Evolutionary conservation across 1,140 invertebrate species (phyloP), one percentile per base, ranked within the genome.

Genomic region (Vollenhovia emeryi): DNA sequence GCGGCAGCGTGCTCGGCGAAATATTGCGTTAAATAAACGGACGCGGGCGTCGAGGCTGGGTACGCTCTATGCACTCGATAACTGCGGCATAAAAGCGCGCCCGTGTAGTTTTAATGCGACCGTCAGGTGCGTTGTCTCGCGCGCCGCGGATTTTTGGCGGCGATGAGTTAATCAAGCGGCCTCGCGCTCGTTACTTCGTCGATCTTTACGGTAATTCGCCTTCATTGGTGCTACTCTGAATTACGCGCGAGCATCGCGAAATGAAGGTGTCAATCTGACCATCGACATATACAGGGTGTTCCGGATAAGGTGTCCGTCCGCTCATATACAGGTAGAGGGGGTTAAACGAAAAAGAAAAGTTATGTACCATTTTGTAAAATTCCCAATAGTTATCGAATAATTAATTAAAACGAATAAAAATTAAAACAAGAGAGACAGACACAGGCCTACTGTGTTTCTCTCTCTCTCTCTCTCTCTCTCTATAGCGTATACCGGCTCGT

Each of bases 1-100:
- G 55, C 76, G 45, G 71, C 78, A 71, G 64, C 40, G 86, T 62
- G 18, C 45, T 11, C 21, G 21, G 48, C 74, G 21, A 87, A 87
- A 88, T 87, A 88, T 86, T 75, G 55, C 84, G 55, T 86, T 86
- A 86, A 89, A 82, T 82, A 71, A 82, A 82, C 78, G 66, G 36
- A 82, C 50, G 18, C 24, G 24, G 64, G 18, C 13, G 18, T 45
- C 36, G 64, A 21, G 75, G 66, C 40, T 71, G 45, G 62, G 30
- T 79, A 40, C 27, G 30, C 75, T 79, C 30, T 59, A 15, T 73
- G 40, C 36, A 27, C 50, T 82, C 78, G 50, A 82, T 82, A 82
- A 82, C 66, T 71, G 50, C 24, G 66, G 50, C 78, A 13, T 82
- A 73, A 82, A 82, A 82, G 78, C 78, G 40, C 50, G 66, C n/a